Conservation (phyloP, 2,797 vertebrate species). For the Manis pentadactyla region DNA sequence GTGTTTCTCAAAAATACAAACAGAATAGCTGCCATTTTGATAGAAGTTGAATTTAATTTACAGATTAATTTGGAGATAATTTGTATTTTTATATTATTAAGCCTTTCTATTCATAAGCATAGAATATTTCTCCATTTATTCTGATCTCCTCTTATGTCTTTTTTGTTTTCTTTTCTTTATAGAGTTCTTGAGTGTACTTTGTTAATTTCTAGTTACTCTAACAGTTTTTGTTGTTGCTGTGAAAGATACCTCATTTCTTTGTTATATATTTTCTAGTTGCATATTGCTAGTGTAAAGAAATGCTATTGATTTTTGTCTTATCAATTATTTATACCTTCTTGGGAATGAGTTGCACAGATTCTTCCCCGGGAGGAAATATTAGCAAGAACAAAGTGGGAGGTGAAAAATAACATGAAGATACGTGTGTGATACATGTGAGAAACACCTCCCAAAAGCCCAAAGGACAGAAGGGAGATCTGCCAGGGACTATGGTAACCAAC, state of each 20-base stretch:
- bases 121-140: not conserved
- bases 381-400: not conserved
- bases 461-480: not conserved
- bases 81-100: slow-evolving; percentile 1
- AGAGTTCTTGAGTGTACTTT: not conserved
- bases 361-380: not conserved
- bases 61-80: not conserved
- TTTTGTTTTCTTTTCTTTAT: not conserved
- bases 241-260: not conserved
- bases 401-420: not conserved
- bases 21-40: not conserved
- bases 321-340: slow-evolving; percentile 28
- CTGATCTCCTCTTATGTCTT: not conserved
- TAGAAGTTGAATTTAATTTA: not conserved
- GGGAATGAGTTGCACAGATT: not conserved
- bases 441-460: not conserved
- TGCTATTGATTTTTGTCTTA: slow-evolving; percentile 23
- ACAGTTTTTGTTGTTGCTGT: not conserved
- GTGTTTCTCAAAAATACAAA: not conserved
- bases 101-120: not conserved
- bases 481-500: not conserved
- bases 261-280: not conserved
- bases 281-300: not conserved
- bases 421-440: not conserved
- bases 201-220: not conserved